phyloP scores from a whole-genome alignment of 2,113 vertebrate species.

The Epinephelus fuscoguttatus region DNA sequence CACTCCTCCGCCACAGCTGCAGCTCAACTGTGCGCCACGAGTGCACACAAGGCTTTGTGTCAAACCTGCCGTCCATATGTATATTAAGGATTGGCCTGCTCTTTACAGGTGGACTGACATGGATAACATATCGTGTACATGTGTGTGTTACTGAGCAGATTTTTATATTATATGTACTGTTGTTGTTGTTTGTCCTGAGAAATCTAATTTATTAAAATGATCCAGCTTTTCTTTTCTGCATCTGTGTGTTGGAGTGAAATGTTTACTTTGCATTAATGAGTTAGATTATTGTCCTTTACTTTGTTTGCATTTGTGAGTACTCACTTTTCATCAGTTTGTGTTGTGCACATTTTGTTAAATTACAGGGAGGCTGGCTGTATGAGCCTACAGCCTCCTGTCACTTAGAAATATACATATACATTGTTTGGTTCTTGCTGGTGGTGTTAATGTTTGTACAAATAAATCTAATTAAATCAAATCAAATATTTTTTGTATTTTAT shows the following conservation, averaged over 20 bases:
- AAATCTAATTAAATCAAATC: too few species aligned
- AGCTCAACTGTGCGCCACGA: neutral
- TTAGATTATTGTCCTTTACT: too few species aligned
- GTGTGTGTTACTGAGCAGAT: too few species aligned
- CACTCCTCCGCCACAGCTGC: slow-evolving; percentile 44
- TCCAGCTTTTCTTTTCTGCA: too few species aligned
- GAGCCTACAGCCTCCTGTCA: neutral
- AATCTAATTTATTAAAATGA: too few species aligned
- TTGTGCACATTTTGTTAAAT: neutral
- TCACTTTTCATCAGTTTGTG: neutral
- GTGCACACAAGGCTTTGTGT: neutral
- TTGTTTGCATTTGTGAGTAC: too few species aligned
- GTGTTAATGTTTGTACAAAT: too few species aligned
- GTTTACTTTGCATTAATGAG: neutral
- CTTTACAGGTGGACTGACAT: neutral
- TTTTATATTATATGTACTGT: too few species aligned
- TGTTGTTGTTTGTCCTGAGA: too few species aligned
- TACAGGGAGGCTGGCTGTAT: neutral
- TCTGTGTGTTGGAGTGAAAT: neutral
- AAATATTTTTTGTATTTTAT: neutral
- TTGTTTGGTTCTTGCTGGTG: too few species aligned
- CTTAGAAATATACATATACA: neutral
- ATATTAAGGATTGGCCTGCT: neutral
- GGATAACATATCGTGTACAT: neutral
- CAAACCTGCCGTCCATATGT: slow-evolving; percentile 4